phyloP scores from a whole-genome alignment of 2,113 vertebrate genomes.

The Dasyurus viverrinus region DNA sequence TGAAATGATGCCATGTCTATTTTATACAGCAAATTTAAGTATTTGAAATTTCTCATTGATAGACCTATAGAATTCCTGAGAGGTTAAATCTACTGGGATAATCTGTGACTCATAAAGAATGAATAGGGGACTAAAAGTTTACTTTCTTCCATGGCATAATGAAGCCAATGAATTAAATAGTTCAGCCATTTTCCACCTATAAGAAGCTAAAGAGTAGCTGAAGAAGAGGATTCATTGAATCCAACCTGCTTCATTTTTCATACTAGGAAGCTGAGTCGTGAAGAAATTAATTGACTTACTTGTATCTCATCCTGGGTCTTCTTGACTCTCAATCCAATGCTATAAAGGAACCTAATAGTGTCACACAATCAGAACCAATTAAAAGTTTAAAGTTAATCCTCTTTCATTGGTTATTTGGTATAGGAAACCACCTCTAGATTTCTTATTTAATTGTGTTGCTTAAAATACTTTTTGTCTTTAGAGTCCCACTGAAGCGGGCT shows the following conservation, averaged over 20 bases:
- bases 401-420: conserved; percentile 47
- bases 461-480: conserved; percentile 3
- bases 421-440: conserved; percentile 24
- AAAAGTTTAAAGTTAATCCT: conserved; percentile 23
- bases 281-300: no score
- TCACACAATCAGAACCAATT: not conserved
- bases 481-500: not conserved
- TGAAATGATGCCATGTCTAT: not conserved
- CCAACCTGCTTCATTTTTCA: no score
- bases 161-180: not conserved
- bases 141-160: not conserved
- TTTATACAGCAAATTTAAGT: not conserved
- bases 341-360: not conserved
- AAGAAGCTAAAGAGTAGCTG: not conserved
- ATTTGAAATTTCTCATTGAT: not conserved
- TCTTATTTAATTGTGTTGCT: not conserved
- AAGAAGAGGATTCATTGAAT: not conserved
- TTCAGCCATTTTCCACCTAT: not conserved
- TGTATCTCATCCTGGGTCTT: not conserved
- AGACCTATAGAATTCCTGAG: not conserved
- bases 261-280: no score
- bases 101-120: not conserved
- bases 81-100: not conserved
- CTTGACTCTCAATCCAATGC: not conserved
- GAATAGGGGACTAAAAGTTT: not conserved